These are phyloP conservation scores for Chrysodeixis includens DNA, from an alignment of 2,888 invertebrate genomes.

Conservation along the genomic window DNA sequence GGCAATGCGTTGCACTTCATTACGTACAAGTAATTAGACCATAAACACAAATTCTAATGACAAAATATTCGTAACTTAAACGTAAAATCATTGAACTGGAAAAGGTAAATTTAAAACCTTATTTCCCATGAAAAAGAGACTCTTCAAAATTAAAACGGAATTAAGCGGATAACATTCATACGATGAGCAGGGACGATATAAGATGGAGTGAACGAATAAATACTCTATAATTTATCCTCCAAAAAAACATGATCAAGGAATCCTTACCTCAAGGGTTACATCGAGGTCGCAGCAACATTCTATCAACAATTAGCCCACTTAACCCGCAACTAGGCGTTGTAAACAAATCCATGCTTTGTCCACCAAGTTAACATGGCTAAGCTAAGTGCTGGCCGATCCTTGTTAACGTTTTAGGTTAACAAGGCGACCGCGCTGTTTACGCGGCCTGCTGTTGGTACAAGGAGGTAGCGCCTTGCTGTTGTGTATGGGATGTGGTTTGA, in stretches of 20 bases:
- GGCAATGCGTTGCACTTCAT: no score
- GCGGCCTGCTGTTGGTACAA: slow-evolving; percentile 69
- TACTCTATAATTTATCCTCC: not conserved
- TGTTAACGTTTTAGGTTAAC: slow-evolving; percentile 87
- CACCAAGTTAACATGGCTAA: slow-evolving; percentile 75
- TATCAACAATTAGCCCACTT: slow-evolving; percentile 85
- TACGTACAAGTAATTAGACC: no score
- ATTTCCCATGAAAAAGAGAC: no score
- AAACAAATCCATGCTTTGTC: slow-evolving; percentile 86
- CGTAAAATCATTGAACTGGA: no score
- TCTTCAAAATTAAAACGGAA: no score
- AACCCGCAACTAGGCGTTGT: slow-evolving; percentile 84
- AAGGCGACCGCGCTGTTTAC: slow-evolving; percentile 81
- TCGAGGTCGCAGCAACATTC: slow-evolving; percentile 71
- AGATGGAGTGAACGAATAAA: no score
- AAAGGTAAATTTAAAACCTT: no score
- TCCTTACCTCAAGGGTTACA: slow-evolving; percentile 9
- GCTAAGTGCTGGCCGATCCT: slow-evolving; percentile 87
- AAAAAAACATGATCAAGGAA: not conserved
- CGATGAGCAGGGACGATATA: no score
- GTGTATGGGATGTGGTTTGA: slow-evolving; percentile 39
- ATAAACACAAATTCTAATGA: no score
- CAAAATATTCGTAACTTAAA: no score
- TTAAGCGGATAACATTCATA: no score
- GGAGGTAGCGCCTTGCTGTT: slow-evolving; percentile 72